Conservation (phyloP, 1,140 invertebrate genomes). For the Drosophila lowei region DNA sequence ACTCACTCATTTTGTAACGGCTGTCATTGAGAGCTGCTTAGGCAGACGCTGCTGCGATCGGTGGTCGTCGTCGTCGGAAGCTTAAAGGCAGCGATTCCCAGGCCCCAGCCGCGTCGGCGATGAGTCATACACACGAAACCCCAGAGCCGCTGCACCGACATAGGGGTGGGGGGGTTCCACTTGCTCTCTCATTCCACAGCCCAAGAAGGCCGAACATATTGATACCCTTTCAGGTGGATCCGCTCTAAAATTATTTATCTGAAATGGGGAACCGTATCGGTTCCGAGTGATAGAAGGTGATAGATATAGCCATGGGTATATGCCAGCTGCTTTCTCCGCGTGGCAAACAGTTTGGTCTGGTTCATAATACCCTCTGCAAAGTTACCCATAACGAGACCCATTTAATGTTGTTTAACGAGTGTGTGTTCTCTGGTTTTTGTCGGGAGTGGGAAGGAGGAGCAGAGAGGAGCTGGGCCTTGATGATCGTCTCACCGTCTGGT, state of each 20-base stretch:
- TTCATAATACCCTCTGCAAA: no score
- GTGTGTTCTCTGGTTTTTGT: conserved; percentile 23
- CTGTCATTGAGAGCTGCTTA: conserved; percentile 77
- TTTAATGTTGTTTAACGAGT: conserved; percentile 81
- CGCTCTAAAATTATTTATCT: no score
- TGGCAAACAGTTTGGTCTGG: conserved; percentile 3
- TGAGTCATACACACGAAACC: conserved; percentile 29
- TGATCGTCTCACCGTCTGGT: conserved; percentile 58
- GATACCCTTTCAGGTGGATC: no score
- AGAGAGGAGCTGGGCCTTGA: conserved; percentile 23
- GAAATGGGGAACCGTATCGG: no score
- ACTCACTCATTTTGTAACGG: conserved; percentile 68
- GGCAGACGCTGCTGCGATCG: conserved; percentile 53
- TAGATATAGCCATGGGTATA: no score
- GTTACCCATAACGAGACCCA: conserved; percentile 61
- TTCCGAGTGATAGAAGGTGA: no score
- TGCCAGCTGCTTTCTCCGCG: background rate
- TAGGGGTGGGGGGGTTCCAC: conserved; percentile 5
- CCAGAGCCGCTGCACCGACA: background rate
- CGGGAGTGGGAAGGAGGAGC: background rate
- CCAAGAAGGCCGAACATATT: background rate
- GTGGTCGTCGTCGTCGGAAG: conserved; percentile 59
- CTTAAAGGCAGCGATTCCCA: conserved; percentile 50
- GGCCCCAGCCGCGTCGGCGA: conserved; percentile 12
- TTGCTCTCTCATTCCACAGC: conserved; percentile 40